Base-by-base conservation (phyloP, 2,888 invertebrate genomes). In the Melitaea athalia region DNA sequence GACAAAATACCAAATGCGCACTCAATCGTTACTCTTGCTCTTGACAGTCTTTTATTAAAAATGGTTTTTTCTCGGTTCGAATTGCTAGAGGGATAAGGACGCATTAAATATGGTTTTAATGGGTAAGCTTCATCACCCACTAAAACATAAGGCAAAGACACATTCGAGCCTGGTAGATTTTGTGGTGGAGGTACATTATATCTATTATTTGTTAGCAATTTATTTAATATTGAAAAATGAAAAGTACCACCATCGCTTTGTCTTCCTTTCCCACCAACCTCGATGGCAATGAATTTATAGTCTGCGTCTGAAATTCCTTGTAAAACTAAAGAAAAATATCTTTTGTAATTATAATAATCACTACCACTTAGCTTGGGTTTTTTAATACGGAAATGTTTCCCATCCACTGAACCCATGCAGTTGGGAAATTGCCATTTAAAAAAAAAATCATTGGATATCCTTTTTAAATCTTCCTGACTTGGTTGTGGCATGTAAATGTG, bases 371-470 rank as follows among this genome's bases (percentile, higher is more conserved):
- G 24, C 10, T 50, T 49, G 47, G 74, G 73, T 59, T 72, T 71
- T 66, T 68, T 74, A 69, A 76, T 64, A 67, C 68, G 62, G 64
- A 67, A 72, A 59, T 76, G 74, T 63, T 76, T 77, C 52, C 74
- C 77, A 69, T 77, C 63, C 24, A 59, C 52, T 33, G 63, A 59
- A 45, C 63, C 63, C 43, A 68, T 38, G 61, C 74, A 76, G 67
- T 76, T 75, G 59, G 74, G 73, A 70, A 75, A 75, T 68, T 74
- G 72, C 76, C 75, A 77, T 66, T 66, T 75, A 66, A 61, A 57
- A 57, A 64, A 65, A 57, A 63, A 75, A 59, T 72, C 49, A 63
- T 72, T 66, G 38, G 72, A 8, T 60, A 73, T 67, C 45, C 67
- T 73, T 69, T 72, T 75, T 59, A 74, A 69, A 59, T 50, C n/a